Evolutionary conservation across 2,797 vertebrate species (phyloP), one percentile per base, ranked within the genome.

Genomic region (Sebastes taczanowskii): DNA sequence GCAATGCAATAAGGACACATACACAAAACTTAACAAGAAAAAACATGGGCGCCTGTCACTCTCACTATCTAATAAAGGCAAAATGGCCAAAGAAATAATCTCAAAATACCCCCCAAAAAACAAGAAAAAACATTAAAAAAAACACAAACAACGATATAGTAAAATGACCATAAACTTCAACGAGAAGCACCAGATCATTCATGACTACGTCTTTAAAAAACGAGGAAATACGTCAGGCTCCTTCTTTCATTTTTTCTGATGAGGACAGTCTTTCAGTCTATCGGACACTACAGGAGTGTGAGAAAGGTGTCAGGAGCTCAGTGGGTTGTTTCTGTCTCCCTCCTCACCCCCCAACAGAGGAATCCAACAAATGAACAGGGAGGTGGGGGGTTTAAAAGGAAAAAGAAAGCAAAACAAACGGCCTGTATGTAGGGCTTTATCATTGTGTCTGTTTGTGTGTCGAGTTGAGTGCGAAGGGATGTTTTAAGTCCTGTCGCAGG

Each of bases 401-500:
- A 83, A 83, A 73, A 71, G 5, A 85, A 78, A 82, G 46, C 56
- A 70, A 87, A 87, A 78, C 73, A 89, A 83, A 80, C 2, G 3
- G 4, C 0, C 14, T 42, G 38, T 42, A 42, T 42, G 38, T 42
- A 9, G 20, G 53, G 34, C 23, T 49, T 79, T 66, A 81, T 85
- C 62, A 11, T 59, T 71, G 63, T 72, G 80, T 69, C 16, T 78
- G 79, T 83, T 69, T 87, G 64, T 82, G 58, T 74, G 78, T 53
- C 1, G 29, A 53, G 73, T 59, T 76, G 77, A 87, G 84, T 83
- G 84, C 10, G 27, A 78, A 72, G 79, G 78, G 79, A 86, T 87
- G 90, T 90, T 89, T 86, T 62, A 82, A 70, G 87, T 92, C 87
- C 86, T 90, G 88, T 80, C 4, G 22, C 89, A 92, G 91, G 90